These are phyloP conservation scores for Turritopsis rubra DNA, from an alignment of 30 jellyfish, hydroid and myxozoan species.

Conservation along the genomic window DNA sequence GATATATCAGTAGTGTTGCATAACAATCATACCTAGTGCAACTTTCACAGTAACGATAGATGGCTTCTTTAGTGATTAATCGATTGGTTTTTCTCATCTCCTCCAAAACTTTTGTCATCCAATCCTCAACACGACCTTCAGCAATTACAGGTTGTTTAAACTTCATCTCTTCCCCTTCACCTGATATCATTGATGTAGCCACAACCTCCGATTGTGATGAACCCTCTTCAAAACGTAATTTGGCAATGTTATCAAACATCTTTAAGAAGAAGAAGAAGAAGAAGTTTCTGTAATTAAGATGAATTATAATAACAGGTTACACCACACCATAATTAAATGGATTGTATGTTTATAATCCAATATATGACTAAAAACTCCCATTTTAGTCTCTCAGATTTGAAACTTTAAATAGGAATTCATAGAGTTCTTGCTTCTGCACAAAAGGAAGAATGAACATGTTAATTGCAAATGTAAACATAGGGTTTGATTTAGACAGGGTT, in stretches of 20 bases:
- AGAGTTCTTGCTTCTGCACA: too few relatives aligned
- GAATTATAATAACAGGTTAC: neutral
- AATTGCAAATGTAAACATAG: too few relatives aligned
- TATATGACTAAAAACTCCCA: too few relatives aligned
- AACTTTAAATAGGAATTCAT: too few relatives aligned
- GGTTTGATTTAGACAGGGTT: too few relatives aligned
- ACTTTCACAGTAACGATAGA: conserved; percentile 61
- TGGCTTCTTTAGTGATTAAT: conserved; percentile 85
- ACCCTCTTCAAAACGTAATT: conserved; percentile 70
- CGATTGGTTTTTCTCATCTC: conserved; percentile 93
- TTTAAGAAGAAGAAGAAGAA: neutral
- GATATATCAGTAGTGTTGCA: neutral
- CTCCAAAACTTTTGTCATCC: conserved; percentile 90
- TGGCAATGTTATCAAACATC: conserved; percentile 96
- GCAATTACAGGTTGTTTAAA: conserved; percentile 72
- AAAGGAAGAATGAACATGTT: too few relatives aligned
- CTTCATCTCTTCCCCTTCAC: conserved; percentile 91
- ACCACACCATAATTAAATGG: too few relatives aligned
- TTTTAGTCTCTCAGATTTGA: too few relatives aligned
- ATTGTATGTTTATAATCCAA: too few relatives aligned
- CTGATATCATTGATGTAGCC: conserved; percentile 82
- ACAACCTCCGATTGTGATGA: conserved; percentile 47
- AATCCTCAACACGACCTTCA: conserved; percentile 96
- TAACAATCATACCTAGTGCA: conserved; percentile 53
- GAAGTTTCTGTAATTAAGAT: neutral